Evolutionary conservation across 2,888 invertebrate species (phyloP), one percentile per base, ranked within the genome.

Genomic region (Cynaeus angustus): DNA sequence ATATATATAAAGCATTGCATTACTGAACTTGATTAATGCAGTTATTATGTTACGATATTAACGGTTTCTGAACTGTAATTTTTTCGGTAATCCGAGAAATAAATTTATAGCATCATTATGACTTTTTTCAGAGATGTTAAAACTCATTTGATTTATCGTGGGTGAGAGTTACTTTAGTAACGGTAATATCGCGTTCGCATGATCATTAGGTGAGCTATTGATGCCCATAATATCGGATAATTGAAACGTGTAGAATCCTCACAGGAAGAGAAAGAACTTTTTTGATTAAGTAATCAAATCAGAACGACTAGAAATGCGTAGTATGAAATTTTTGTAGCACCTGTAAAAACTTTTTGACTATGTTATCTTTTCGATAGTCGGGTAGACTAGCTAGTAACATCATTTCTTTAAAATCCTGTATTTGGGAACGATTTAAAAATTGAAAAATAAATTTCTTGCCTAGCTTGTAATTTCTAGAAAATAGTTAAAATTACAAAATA

Each of bases 71-170:
- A n/a, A 1, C 33, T 2, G 7, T 33, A 33, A 33, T 33, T 33
- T 33, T 33, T 33, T 33, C n/a, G 33, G 33, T 33, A 33, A 33
- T 33, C 7, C 6, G 33, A 33, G 33, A 9, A 9, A 33, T 7
- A 33, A 33, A 33, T 33, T 33, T 33, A 33, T 33, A 7, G 33
- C 33, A 7, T n/a, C 33, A 33, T 33, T 9, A 33, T n/a, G n/a
- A 33, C n/a, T 33, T 33, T 33, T 33, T 33, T n/a, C n/a, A 7
- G 33, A 7, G 33, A 9, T 33, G 7, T 21, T 21, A 21, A 21
- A n/a, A 33, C 33, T n/a, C 33, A 33, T 33, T 33, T 33, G 33
- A 33, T 33, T n/a, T n/a, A 33, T 33, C 33, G 33, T 33, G n/a
- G n/a, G 33, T 33, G 33, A 33, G 33, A 33, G 33, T 33, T 33